These are phyloP conservation scores for Sturmia bella DNA, from an alignment of 2,888 invertebrate genomes.

Conservation along the genomic window DNA sequence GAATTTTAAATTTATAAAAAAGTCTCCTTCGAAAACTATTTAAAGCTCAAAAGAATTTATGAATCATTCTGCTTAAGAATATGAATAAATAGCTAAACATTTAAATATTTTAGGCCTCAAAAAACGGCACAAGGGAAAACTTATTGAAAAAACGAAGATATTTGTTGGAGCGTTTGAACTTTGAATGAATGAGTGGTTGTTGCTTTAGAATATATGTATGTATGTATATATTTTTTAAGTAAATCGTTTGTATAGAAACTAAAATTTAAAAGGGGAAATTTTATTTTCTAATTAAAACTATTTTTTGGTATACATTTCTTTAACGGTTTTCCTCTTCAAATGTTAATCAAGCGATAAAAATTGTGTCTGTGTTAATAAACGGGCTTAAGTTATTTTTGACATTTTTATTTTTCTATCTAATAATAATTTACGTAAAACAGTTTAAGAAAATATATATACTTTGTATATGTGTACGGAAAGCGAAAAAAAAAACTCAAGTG, in stretches of 20 bases:
- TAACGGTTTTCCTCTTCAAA: conserved; percentile 22
- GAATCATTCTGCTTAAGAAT: neutral
- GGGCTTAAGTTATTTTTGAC: conserved; percentile 58
- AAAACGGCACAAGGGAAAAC: conserved; percentile 16
- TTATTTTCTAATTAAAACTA: conserved; percentile 46
- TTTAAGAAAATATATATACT: conserved; percentile 7
- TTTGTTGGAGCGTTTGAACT: conserved; percentile 44
- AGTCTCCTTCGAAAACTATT: conserved; percentile 44
- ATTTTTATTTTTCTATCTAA: conserved; percentile 41
- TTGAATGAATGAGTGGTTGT: conserved; percentile 71
- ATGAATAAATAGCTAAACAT: neutral
- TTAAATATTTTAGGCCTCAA: conserved; percentile 4
- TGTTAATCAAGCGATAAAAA: conserved; percentile 62
- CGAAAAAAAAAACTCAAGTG: conserved; percentile 33
- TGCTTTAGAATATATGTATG: conserved; percentile 1
- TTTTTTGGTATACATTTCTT: conserved; percentile 25
- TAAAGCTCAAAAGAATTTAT: conserved; percentile 34
- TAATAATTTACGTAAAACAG: conserved; percentile 41
- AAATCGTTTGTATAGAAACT: neutral
- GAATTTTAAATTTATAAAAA: conserved; percentile 35
- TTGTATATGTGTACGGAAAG: too few species aligned
- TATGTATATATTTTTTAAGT: conserved; percentile 28
- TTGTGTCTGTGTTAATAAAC: conserved; percentile 53
- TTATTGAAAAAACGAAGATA: conserved; percentile 30
- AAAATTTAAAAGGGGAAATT: conserved; percentile 35